phyloP scores from a whole-genome alignment of 2,113 vertebrate species.

The Scalopus aquaticus region DNA sequence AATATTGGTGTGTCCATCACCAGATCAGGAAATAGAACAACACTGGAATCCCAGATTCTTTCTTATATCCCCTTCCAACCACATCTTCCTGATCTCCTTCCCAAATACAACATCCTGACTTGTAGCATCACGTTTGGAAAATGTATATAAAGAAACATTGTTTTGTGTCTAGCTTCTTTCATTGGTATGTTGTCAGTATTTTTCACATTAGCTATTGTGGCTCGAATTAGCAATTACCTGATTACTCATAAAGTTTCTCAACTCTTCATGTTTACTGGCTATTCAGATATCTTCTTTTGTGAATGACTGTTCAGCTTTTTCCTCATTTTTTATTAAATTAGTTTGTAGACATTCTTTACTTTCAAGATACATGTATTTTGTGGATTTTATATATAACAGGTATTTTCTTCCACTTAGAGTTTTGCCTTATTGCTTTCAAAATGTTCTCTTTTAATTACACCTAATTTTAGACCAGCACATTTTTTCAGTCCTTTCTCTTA shows the following conservation, averaged over 20 bases:
- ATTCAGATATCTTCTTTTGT: neutral
- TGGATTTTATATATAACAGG: neutral
- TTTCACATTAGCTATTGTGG: neutral
- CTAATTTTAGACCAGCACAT: neutral
- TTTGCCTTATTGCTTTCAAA: conserved; percentile 30
- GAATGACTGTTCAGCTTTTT: neutral
- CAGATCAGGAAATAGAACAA: neutral
- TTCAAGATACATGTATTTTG: neutral
- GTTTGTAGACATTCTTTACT: neutral
- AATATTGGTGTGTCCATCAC: neutral
- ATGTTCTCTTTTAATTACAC: neutral
- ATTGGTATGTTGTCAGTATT: neutral
- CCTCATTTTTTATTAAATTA: neutral
- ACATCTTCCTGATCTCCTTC: neutral
- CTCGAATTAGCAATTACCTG: neutral
- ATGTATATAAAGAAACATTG: neutral
- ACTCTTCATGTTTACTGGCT: neutral
- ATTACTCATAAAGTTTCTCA: neutral
- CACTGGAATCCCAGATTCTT: neutral
- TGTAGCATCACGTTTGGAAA: neutral
- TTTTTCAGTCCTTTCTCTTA: neutral
- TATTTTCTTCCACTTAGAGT: neutral
- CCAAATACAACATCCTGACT: neutral
- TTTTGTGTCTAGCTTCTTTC: neutral
- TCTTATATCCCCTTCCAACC: neutral